These are phyloP conservation scores for Stichodactyla mertensii DNA, from an alignment of 64 coral and sea anemone genomes.

Conservation along the genomic window DNA sequence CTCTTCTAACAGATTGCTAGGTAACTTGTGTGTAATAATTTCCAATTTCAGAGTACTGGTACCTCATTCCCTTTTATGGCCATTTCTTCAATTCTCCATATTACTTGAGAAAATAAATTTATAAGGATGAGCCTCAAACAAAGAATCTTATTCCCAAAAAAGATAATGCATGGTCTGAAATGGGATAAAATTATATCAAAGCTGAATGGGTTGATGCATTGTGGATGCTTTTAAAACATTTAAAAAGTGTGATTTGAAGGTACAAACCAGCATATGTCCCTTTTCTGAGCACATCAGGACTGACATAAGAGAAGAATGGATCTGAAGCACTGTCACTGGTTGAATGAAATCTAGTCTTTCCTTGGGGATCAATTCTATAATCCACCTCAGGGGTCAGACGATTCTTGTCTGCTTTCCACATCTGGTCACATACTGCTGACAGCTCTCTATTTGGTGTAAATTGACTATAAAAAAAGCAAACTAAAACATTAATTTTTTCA, in stretches of 20 bases:
- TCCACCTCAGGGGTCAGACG: slow-evolving; percentile 58
- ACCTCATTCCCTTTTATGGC: too few relatives aligned
- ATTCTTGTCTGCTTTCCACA: slow-evolving; percentile 90
- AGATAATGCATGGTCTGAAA: too few relatives aligned
- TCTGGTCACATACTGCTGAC: slow-evolving; percentile 54
- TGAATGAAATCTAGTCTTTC: slow-evolving; percentile 67
- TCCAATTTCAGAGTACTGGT: too few relatives aligned
- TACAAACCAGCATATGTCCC: slow-evolving; percentile 69
- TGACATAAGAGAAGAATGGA: slow-evolving; percentile 76
- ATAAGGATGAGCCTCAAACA: too few relatives aligned
- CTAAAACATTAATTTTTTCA: neutral
- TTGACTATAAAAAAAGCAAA: neutral
- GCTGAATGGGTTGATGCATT: too few relatives aligned
- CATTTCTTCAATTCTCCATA: too few relatives aligned
- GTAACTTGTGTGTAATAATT: neutral
- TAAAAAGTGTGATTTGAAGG: too few relatives aligned
- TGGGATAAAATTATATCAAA: too few relatives aligned
- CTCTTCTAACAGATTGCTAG: too few relatives aligned
- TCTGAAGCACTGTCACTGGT: slow-evolving; percentile 47
- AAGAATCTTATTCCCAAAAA: too few relatives aligned
- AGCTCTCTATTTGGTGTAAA: slow-evolving; percentile 76
- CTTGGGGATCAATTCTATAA: slow-evolving; percentile 88
- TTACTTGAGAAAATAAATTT: too few relatives aligned
- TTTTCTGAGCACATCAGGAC: slow-evolving; percentile 50
- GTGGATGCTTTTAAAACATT: too few relatives aligned